Conservation (phyloP, 2,797 vertebrate genomes). For the Sandelia bainsii region DNA sequence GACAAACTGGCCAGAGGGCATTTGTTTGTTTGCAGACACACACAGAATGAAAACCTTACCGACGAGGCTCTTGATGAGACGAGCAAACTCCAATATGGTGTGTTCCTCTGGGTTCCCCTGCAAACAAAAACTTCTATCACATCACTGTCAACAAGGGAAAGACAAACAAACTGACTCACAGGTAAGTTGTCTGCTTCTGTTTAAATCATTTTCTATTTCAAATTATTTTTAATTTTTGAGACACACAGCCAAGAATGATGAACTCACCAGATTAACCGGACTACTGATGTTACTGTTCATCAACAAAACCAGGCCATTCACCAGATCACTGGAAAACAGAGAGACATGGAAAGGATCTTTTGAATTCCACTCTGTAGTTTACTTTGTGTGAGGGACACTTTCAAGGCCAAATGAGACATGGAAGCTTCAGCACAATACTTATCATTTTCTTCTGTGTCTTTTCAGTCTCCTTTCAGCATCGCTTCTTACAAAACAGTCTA, state of each 20-base stretch:
- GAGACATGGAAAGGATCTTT: constrained; percentile 1
- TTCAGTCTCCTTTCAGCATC: not conserved
- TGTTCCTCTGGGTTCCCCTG: constrained; percentile 99
- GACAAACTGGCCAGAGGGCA: too few relatives aligned
- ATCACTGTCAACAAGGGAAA: constrained; percentile 15
- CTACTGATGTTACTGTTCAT: constrained; percentile 99
- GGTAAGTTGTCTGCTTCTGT: not conserved
- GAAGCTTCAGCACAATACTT: too few relatives aligned
- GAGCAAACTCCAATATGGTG: constrained; percentile 97
- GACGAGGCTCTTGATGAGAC: constrained; percentile 96
- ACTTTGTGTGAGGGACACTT: not conserved
- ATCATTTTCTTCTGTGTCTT: too few relatives aligned
- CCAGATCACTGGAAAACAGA: constrained; percentile 89
- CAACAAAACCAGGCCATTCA: constrained; percentile 95
- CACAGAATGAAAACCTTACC: constrained; percentile 81
- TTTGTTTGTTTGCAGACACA: not conserved
- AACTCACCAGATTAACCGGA: constrained; percentile 97
- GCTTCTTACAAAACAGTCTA: too few relatives aligned
- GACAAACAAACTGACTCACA: not conserved
- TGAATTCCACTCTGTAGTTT: not conserved
- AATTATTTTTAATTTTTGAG: constrained; percentile 14
- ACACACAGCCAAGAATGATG: not conserved
- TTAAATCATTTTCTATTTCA: not conserved
- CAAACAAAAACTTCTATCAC: constrained; percentile 37
- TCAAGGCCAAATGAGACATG: not conserved